Base-by-base conservation (phyloP, 2,888 invertebrate genomes). In the Panopea generosa region DNA sequence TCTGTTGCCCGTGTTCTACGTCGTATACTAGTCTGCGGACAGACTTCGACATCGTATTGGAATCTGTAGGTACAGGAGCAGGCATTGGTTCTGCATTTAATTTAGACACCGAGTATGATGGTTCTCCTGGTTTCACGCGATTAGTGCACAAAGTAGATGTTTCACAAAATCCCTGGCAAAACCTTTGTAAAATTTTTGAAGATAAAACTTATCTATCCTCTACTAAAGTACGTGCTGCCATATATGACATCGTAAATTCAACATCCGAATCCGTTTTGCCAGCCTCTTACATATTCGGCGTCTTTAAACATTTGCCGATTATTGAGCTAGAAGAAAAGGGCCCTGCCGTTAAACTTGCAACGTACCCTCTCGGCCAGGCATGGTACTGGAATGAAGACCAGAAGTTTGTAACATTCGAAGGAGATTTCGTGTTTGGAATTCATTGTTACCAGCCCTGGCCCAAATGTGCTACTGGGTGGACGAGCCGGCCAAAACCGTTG, bases 351-450 rank as follows among this genome's bases (percentile, higher is more conserved):
- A 69, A 70, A 62, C 49, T 70, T 43, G 38, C 47, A 1, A 50
- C 57, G 14, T 70, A 50, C 22, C 70, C 70, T 26, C 61, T 70
- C 1, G 70, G 70, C 11, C 70, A 70, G 50, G 62, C 63, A 16
- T 70, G 70, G 70, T 70, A 62, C 29, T 70, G 62, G 70, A 70
- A 70, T 47, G 70, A 70, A 24, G 55, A 70, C 22, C 70, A 70
- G 40, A 62, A 55, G 22, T 47, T 70, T 24, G 70, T 70, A 1
- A 45, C 62, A 24, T 70, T 70, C 27, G 70, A 70, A 40, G 70
- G 62, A 14, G 70, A 70, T n/a, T 49, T 70, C 27, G 70, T 70
- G 2, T 70, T 70, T 57, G 70, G 62, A n/a, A 62, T 70, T 49
- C 70, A 57, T 26, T 56, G 29, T 50, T 49, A 20, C 14, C 20